Conservation (phyloP, 2,113 vertebrate species). For the Callorhinus ursinus region DNA sequence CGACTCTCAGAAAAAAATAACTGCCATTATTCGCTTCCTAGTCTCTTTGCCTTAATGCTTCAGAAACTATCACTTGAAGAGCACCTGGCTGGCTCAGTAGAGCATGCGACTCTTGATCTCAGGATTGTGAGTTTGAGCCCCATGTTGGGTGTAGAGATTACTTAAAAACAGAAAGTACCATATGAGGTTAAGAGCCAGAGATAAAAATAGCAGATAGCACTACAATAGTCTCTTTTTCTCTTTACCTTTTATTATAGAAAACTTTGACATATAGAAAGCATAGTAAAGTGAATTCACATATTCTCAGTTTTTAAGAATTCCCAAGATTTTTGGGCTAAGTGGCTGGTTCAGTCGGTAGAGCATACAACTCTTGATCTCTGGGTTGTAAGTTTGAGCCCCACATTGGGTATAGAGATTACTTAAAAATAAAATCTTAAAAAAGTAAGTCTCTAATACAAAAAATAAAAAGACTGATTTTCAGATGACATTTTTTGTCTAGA, state of each 20-base stretch:
- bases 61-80: neutral
- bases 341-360: neutral
- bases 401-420: neutral
- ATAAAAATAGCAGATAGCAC: neutral
- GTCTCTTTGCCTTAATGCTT: neutral
- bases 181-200: slow-evolving; percentile 7
- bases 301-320: neutral
- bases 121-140: neutral
- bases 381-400: neutral
- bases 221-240: neutral
- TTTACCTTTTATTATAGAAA: slow-evolving; percentile 10
- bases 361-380: neutral
- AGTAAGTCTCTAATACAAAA: neutral
- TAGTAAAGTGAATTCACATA: neutral
- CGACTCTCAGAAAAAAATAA: neutral
- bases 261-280: neutral
- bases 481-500: neutral
- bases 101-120: neutral
- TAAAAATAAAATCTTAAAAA: neutral
- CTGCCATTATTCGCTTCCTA: neutral
- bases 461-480: neutral
- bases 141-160: neutral
- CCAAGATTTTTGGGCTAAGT: neutral
- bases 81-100: neutral
- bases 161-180: neutral